These are phyloP conservation scores for Paedocypris sp. DNA, from an alignment of 2,113 vertebrate genomes.

Conservation along the genomic window DNA sequence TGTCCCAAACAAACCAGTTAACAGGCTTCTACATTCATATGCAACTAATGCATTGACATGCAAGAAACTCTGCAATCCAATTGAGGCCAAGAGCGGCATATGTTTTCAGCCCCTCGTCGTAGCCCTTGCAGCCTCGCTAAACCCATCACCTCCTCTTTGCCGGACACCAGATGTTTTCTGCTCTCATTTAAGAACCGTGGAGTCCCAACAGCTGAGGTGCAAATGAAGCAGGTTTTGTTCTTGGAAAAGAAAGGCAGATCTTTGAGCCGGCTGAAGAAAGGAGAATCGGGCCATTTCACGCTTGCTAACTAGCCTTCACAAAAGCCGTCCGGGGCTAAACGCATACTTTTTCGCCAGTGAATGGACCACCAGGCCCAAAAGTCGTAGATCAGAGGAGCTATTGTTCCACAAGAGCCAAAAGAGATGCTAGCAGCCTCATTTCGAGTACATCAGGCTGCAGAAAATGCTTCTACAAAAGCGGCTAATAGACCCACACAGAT, in stretches of 20 bases:
- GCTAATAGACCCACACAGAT: conserved; percentile 60
- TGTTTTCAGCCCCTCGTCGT: neutral
- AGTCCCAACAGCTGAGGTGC: conserved; percentile 34
- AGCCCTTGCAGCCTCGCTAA: conserved; percentile 30
- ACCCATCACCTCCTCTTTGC: conserved; percentile 30
- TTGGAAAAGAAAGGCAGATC: conserved; percentile 30
- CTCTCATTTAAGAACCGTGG: conserved; percentile 25
- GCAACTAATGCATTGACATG: neutral
- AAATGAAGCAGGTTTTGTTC: conserved; percentile 38
- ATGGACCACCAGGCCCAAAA: conserved; percentile 39
- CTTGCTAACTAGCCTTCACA: conserved; percentile 37
- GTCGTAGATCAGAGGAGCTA: conserved; percentile 52
- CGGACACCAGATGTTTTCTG: conserved; percentile 37
- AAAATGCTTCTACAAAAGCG: conserved; percentile 51
- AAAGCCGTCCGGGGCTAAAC: conserved; percentile 33
- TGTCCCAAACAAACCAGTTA: neutral
- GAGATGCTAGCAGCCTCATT: conserved; percentile 55
- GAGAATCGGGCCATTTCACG: conserved; percentile 37
- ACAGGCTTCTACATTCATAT: neutral
- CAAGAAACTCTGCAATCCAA: neutral
- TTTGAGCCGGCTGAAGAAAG: conserved; percentile 26
- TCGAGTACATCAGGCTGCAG: conserved; percentile 60
- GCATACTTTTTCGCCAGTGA: conserved; percentile 18
- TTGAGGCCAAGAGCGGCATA: neutral
- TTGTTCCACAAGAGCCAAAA: conserved; percentile 52